These are phyloP conservation scores for Acrobasis repandana DNA, from an alignment of 2,888 invertebrate genomes.

Conservation along the genomic window DNA sequence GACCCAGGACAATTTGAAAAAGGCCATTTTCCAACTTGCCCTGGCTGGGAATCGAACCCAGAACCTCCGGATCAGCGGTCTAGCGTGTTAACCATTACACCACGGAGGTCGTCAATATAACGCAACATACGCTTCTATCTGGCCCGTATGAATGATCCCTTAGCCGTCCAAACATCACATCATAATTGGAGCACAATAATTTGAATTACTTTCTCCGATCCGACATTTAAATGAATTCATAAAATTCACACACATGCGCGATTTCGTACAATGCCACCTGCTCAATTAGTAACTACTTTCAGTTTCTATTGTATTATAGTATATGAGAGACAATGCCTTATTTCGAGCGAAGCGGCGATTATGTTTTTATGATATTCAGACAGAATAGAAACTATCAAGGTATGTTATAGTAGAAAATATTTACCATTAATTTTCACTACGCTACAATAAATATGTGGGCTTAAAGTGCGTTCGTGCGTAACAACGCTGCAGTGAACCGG, in stretches of 20 bases:
- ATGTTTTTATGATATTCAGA: background rate
- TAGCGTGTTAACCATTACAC: too few species aligned
- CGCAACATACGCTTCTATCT: too few species aligned
- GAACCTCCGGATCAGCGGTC: too few species aligned
- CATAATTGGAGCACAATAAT: conserved; percentile 76
- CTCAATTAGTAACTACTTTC: conserved; percentile 62
- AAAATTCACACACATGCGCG: conserved; percentile 54
- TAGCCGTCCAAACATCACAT: conserved; percentile 56
- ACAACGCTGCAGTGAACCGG: background rate
- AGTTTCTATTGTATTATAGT: conserved; percentile 51
- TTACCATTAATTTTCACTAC: conserved; percentile 13
- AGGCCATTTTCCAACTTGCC: too few species aligned
- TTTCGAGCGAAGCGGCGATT: background rate
- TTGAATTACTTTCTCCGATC: conserved; percentile 70
- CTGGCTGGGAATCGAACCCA: too few species aligned
- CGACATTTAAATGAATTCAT: conserved; percentile 59
- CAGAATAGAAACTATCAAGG: background rate
- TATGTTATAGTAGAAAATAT: conserved; percentile 2
- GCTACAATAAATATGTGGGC: conserved; percentile 21
- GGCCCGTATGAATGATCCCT: too few species aligned
- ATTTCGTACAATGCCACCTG: conserved; percentile 36
- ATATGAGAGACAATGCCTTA: conserved; percentile 43
- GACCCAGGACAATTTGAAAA: too few species aligned
- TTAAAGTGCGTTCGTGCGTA: conserved; percentile 7
- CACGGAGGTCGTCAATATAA: too few species aligned